These are phyloP conservation scores for Rhegmatorhina hoffmannsi DNA, from an alignment of 2,113 vertebrate species.

Conservation along the genomic window DNA sequence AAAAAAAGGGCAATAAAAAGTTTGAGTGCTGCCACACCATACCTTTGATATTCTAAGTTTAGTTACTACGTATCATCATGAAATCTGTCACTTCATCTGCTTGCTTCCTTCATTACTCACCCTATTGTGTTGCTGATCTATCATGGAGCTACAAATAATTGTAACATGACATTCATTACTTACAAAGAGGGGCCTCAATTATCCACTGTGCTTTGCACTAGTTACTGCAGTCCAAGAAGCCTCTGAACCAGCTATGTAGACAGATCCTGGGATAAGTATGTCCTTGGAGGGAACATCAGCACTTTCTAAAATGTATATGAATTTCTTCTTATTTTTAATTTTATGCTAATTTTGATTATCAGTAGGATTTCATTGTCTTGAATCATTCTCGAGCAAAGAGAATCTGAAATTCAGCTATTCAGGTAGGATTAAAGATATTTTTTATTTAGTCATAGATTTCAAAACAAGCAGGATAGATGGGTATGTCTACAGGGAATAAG, in stretches of 20 bases:
- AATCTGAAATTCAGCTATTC: constrained; percentile 40
- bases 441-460: constrained; percentile 52
- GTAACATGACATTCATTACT: not conserved
- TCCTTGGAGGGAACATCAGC: not conserved
- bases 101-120: not conserved
- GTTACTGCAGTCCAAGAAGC: not conserved
- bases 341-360: constrained; percentile 52
- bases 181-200: not conserved
- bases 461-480: constrained; percentile 36
- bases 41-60: not conserved
- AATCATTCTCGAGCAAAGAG: constrained; percentile 29
- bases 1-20: not conserved
- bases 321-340: constrained; percentile 60
- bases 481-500: constrained; percentile 50
- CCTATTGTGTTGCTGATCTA: not conserved
- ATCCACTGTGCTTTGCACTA: not conserved
- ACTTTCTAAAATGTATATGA: constrained; percentile 21
- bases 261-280: not conserved
- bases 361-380: constrained; percentile 32
- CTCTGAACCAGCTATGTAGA: not conserved
- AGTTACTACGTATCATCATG: not conserved
- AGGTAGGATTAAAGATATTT: constrained; percentile 45
- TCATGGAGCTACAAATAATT: not conserved
- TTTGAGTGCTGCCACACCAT: not conserved
- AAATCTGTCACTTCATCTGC: not conserved